Conservation (phyloP, 2,797 vertebrate genomes). For the Etheostoma perlongum region DNA sequence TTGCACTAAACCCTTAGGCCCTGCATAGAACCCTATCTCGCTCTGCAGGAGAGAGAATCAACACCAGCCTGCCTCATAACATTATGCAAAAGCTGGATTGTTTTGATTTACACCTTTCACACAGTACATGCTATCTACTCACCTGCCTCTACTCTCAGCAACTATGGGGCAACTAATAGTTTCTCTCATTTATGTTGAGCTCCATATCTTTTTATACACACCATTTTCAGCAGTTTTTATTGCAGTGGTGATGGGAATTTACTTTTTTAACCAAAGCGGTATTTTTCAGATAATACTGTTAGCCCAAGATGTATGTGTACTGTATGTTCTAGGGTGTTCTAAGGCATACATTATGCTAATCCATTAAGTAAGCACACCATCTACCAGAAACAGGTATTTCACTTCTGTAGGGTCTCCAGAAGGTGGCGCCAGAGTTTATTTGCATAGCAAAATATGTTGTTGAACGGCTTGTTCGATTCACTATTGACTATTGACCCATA, state of each 20-base stretch:
- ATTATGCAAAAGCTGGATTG: slow-evolving; percentile 82
- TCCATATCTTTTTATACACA: slow-evolving; percentile 54
- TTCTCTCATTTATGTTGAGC: slow-evolving; percentile 49
- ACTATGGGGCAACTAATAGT: background rate
- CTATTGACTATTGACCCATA: background rate
- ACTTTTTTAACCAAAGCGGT: slow-evolving; percentile 73
- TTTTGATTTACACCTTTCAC: slow-evolving; percentile 39
- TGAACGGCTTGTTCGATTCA: slow-evolving; percentile 3
- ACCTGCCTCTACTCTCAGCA: slow-evolving; percentile 17
- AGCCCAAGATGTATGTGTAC: slow-evolving; percentile 18
- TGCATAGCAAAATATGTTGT: background rate
- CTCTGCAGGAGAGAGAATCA: slow-evolving; percentile 48
- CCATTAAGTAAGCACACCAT: slow-evolving; percentile 19
- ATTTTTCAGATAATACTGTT: slow-evolving; percentile 59
- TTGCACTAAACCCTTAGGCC: slow-evolving; percentile 80
- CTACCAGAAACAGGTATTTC: slow-evolving; percentile 25
- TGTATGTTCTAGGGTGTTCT: background rate
- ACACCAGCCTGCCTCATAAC: slow-evolving; percentile 82
- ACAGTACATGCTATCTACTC: slow-evolving; percentile 20
- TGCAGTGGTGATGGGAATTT: slow-evolving; percentile 37
- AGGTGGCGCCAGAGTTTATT: slow-evolving; percentile 60
- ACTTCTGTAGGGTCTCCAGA: slow-evolving; percentile 53
- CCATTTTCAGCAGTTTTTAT: slow-evolving; percentile 39
- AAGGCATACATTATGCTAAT: background rate
- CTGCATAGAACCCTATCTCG: slow-evolving; percentile 54